phyloP scores from a whole-genome alignment of 2,888 invertebrate genomes.

The Micropterix aruncella region DNA sequence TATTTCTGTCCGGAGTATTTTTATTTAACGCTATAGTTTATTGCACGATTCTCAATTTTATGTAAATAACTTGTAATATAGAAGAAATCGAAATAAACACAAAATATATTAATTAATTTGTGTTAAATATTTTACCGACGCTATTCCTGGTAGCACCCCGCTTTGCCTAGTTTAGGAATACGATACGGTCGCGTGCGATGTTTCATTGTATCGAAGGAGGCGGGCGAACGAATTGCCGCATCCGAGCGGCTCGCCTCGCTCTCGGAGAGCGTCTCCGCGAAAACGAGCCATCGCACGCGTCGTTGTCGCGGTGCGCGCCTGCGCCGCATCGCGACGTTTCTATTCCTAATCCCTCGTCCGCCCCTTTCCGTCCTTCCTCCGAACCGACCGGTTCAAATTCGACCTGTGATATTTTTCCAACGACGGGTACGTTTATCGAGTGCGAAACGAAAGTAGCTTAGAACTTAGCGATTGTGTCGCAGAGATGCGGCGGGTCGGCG shows the following conservation, averaged over 20 bases:
- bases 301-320: not conserved
- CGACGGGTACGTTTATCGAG: too few species aligned
- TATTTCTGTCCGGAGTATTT: constrained; percentile 36
- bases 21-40: constrained; percentile 43
- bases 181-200: constrained; percentile 24
- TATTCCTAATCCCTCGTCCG: not conserved
- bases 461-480: too few species aligned
- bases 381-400: too few species aligned
- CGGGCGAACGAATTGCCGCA: too few species aligned
- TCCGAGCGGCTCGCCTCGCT: too few species aligned
- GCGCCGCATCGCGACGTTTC: not conserved
- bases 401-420: too few species aligned
- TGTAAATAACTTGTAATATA: constrained; percentile 45
- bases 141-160: constrained; percentile 46
- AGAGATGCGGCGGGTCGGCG: too few species aligned
- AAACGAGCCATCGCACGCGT: not conserved
- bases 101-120: constrained; percentile 41
- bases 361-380: not conserved
- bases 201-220: not conserved
- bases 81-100: constrained; percentile 42
- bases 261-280: too few species aligned
- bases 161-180: constrained; percentile 38
- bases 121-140: constrained; percentile 42
- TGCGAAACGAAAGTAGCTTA: too few species aligned
- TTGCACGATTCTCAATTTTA: constrained; percentile 45